A percentile compares a stretch with the other conserved stretches of the same genome.
Evolutionary conservation across 2,113 vertebrate species (phyloP).

Genomic region (Oryzias celebensis): DNA sequence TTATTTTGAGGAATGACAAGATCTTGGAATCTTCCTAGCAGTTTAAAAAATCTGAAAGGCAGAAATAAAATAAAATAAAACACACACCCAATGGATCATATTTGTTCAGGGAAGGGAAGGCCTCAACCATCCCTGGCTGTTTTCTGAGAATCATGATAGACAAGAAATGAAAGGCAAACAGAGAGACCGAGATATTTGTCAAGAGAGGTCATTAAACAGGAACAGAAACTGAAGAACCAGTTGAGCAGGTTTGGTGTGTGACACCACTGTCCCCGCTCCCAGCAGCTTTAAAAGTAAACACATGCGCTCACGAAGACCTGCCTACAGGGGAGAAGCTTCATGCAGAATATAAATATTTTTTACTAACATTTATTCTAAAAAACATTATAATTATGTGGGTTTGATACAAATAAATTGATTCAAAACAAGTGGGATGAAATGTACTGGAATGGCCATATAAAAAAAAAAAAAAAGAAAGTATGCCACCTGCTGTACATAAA

Average conservation of each 20-base stretch:
- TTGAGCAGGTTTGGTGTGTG: slow-evolving; percentile 51
- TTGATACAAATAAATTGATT: background rate
- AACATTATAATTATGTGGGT: background rate
- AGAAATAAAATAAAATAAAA: background rate
- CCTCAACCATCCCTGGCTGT: slow-evolving; percentile 1
- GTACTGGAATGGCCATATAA: background rate
- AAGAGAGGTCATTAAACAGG: slow-evolving; percentile 29
- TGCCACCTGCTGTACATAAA: slow-evolving; percentile 49
- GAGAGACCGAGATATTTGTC: background rate
- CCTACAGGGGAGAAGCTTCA: background rate
- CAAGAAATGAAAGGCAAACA: background rate
- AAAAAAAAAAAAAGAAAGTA: background rate
- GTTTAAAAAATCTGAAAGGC: too few relatives aligned
- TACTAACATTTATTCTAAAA: background rate
- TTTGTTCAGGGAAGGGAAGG: background rate
- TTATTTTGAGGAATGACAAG: too few relatives aligned
- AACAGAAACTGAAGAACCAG: slow-evolving; percentile 74
- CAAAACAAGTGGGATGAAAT: background rate
- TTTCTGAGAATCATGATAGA: slow-evolving; percentile 18
- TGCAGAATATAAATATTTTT: background rate
- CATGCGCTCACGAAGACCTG: background rate
- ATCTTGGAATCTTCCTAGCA: too few relatives aligned
- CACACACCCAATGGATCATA: background rate
- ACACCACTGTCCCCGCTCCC: slow-evolving; percentile 30
- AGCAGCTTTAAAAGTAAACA: slow-evolving; percentile 62